Conservation (phyloP, 2,888 invertebrate species). For the Eupithecia dodoneata region DNA sequence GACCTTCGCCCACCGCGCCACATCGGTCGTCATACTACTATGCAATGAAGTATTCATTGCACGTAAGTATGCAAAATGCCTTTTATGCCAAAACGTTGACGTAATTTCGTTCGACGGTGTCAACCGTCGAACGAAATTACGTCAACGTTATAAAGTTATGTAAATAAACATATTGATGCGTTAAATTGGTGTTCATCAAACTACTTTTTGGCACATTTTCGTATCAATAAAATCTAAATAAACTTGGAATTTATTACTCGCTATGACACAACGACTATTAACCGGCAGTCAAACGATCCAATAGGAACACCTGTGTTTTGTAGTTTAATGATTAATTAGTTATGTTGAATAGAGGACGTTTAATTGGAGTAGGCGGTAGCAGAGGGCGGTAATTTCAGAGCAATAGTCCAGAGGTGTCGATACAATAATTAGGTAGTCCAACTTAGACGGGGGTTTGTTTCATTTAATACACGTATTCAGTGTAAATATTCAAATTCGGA, state of each 20-base stretch:
- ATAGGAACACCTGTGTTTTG: conserved; percentile 34
- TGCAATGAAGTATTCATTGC: too few relatives aligned
- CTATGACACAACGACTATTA: conserved; percentile 32
- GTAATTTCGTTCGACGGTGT: too few relatives aligned
- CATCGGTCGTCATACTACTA: too few relatives aligned
- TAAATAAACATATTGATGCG: conserved; percentile 42
- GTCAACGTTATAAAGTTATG: conserved; percentile 41
- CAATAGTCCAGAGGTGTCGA: conserved; percentile 37
- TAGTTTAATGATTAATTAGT: conserved; percentile 42
- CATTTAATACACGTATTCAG: conserved; percentile 62
- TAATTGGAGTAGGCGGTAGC: conserved; percentile 39
- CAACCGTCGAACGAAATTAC: conserved; percentile 34
- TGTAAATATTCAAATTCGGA: conserved; percentile 84
- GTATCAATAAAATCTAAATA: conserved; percentile 44
- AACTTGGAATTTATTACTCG: conserved; percentile 32
- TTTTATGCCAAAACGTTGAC: too few relatives aligned
- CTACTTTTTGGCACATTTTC: conserved; percentile 46
- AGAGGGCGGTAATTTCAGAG: conserved; percentile 30
- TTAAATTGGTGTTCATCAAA: conserved; percentile 41
- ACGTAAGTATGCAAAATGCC: background rate
- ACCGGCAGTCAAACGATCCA: conserved; percentile 30
- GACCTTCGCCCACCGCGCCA: too few relatives aligned
- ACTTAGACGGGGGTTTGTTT: conserved; percentile 49
- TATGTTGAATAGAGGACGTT: conserved; percentile 32
- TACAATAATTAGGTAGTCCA: conserved; percentile 41